A percentile compares a stretch with the other conserved stretches of the same genome.
These are phyloP conservation scores for Corvus moneduloides DNA, from an alignment of 2,113 vertebrate genomes.

Conservation along the genomic window DNA sequence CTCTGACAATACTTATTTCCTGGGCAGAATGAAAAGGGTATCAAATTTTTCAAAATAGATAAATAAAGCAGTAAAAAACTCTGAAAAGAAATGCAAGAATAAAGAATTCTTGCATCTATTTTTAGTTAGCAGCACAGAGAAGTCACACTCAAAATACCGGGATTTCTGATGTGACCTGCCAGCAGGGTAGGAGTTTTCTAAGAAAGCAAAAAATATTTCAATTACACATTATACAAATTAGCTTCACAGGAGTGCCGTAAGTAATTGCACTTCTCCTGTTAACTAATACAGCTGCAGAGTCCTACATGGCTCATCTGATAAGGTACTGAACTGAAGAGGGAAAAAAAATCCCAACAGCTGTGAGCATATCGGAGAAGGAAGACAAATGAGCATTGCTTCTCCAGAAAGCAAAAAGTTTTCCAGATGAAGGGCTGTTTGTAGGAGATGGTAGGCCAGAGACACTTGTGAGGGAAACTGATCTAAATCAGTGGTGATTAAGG, in stretches of 20 bases:
- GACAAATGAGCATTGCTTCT: background rate
- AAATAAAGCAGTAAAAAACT: background rate
- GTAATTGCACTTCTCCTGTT: background rate
- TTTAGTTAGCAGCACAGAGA: background rate
- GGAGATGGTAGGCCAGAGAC: background rate
- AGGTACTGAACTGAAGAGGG: background rate
- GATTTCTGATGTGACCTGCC: background rate
- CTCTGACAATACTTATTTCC: background rate
- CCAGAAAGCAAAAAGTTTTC: background rate
- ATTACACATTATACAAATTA: background rate
- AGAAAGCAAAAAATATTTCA: background rate
- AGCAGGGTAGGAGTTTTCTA: background rate
- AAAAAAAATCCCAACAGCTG: background rate
- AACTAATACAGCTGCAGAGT: background rate
- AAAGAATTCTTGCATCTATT: background rate
- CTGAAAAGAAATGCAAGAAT: background rate
- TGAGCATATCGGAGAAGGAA: background rate
- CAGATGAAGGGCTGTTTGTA: background rate
- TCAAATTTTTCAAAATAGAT: background rate
- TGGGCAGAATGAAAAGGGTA: background rate
- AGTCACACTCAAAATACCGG: fast-evolving
- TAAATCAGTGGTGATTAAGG: background rate
- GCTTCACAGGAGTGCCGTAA: background rate
- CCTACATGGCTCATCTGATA: background rate
- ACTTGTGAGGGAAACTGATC: background rate